Evolutionary conservation across 2,888 invertebrate genomes (phyloP).

Genomic region (Drosophila prolongata): DNA sequence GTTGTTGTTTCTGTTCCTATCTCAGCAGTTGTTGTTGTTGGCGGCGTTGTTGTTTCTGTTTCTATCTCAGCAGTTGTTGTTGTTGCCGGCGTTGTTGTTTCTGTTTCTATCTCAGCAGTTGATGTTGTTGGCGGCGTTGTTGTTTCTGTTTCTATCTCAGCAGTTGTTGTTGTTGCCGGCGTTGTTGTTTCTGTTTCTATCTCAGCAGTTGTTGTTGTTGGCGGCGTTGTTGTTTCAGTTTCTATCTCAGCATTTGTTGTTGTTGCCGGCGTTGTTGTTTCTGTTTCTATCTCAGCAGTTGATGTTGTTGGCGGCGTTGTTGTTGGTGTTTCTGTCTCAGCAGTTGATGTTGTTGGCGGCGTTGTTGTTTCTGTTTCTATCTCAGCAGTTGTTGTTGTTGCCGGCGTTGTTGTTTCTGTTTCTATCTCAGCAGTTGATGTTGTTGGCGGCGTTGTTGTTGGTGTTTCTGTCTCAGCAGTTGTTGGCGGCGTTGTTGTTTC

Average conservation of each 20-base stretch:
- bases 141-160: too few relatives aligned
- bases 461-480: not conserved
- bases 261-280: not conserved
- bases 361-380: not conserved
- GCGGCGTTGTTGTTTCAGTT: too few relatives aligned
- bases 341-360: not conserved
- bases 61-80: not conserved
- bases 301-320: not conserved
- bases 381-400: not conserved
- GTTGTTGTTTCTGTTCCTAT: too few relatives aligned
- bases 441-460: not conserved
- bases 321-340: not conserved
- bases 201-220: too few relatives aligned
- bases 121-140: not conserved
- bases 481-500: not conserved
- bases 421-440: not conserved
- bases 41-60: too few relatives aligned
- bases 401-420: not conserved
- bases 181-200: not conserved
- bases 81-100: not conserved
- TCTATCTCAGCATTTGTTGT: too few relatives aligned
- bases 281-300: not conserved
- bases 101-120: not conserved
- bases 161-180: too few relatives aligned
- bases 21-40: too few relatives aligned